Percentiles rank a stretch among this genome's conserved stretches.
These are phyloP conservation scores for Caenorhabditis plicata DNA, from an alignment of 2,888 invertebrate genomes.

Conservation along the genomic window DNA sequence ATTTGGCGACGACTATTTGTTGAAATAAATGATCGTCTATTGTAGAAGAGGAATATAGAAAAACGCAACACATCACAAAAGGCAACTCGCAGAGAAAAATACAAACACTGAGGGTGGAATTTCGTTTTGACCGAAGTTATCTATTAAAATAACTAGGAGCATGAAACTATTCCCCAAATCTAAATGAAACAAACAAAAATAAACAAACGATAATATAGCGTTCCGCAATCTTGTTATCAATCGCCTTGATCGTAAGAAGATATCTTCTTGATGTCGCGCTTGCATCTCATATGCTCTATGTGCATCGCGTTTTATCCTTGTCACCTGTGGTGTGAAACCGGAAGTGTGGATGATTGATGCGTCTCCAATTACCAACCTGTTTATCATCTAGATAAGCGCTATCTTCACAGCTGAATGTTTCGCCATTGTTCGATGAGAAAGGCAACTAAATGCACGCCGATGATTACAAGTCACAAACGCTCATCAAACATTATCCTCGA, in stretches of 20 bases:
- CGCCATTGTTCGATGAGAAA: slow-evolving; percentile 18
- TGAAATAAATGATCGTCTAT: no score
- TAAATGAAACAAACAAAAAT: no score
- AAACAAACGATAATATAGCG: slow-evolving; percentile 43
- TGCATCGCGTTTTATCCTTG: slow-evolving; percentile 56
- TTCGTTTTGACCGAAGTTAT: no score
- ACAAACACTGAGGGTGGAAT: no score
- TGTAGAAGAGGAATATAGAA: no score
- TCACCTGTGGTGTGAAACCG: slow-evolving; percentile 12
- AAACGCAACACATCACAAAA: no score
- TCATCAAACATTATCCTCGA: slow-evolving; percentile 44
- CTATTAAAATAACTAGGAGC: no score
- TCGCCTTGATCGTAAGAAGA: slow-evolving; percentile 54
- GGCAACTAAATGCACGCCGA: slow-evolving; percentile 5
- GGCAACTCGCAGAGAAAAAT: no score
- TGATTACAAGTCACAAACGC: background rate
- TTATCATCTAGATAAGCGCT: slow-evolving; percentile 36
- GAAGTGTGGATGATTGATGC: background rate
- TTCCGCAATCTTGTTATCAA: slow-evolving; percentile 48
- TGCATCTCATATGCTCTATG: slow-evolving; percentile 62
- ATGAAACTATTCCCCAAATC: background rate
- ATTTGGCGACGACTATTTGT: no score
- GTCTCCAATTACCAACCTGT: slow-evolving; percentile 14
- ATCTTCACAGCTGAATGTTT: slow-evolving; percentile 39
- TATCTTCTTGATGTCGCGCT: slow-evolving; percentile 63